Percentiles rank a stretch among this genome's conserved stretches.
Conservation (phyloP, 2,113 vertebrate genomes). For the Orientallactaga bullata region DNA sequence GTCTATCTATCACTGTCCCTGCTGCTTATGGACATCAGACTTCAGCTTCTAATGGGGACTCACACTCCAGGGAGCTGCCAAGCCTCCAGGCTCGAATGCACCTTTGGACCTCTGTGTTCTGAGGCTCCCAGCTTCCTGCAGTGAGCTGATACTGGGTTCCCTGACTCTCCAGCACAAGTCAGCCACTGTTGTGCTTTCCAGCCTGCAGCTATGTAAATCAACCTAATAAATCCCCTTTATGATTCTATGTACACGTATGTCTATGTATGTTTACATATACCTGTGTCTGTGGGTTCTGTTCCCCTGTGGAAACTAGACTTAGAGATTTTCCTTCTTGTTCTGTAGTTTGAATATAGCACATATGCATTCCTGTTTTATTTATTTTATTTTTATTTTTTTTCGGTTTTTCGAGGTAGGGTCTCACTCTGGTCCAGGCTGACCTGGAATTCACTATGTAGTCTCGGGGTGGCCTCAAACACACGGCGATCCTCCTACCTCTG, state of each 20-base stretch:
- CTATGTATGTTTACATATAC: neutral
- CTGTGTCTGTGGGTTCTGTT: neutral
- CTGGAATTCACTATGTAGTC: too few species aligned
- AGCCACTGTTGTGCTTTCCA: too few species aligned
- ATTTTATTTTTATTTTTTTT: too few species aligned
- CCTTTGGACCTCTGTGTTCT: neutral
- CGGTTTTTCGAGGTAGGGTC: too few species aligned
- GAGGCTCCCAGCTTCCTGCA: neutral
- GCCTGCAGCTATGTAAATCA: neutral
- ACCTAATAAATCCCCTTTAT: neutral
- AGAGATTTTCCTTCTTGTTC: neutral
- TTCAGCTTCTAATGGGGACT: neutral
- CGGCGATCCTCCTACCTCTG: too few species aligned
- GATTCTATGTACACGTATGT: neutral
- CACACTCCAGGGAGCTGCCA: too few species aligned
- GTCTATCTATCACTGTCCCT: neutral
- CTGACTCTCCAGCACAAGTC: neutral
- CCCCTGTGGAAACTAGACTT: neutral
- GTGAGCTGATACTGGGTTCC: neutral
- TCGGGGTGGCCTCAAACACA: too few species aligned
- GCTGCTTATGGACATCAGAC: neutral
- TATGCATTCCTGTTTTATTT: neutral
- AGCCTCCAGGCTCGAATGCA: neutral
- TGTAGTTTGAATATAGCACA: neutral
- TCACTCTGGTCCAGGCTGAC: too few species aligned